Base-by-base conservation (phyloP, 2,888 invertebrate species). In the Hymenopus coronatus region DNA sequence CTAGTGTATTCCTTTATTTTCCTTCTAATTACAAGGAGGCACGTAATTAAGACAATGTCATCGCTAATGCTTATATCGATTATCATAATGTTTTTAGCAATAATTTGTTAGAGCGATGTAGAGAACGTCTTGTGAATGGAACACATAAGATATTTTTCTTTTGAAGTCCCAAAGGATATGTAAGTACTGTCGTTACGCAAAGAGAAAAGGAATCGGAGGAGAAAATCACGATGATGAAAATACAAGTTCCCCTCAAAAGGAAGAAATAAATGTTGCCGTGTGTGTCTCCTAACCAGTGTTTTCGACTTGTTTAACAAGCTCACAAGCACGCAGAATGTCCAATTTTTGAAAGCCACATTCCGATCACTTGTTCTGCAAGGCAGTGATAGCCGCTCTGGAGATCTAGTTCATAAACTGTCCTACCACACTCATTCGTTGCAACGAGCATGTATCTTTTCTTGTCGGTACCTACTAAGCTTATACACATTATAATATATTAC, bases 321-420 rank as follows among this genome's bases (percentile, higher is more conserved):
- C 28, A 28, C 54, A 20, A 86, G 54, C 54, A 46, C 30, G 86
- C 28, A 25, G 86, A 28, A 28, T 28, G 70, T 86, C 86, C 86
- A 86, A 86, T 86, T 86, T 81, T 28, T 81, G 86, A 86, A 70
- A 86, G 86, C 86, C 86, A 81, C 86, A 86, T 86, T 86, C 86
- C 86, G 25, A 81, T 70, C 86, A 20, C 86, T 86, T 86, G 86
- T 86, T 28, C 86, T 86, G 70, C 40, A 70, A 70, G 54, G 86
- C 25, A 28, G 86, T 86, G 81, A 86, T 86, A 81, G 70, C 70
- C 86, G 54, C 81, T 81, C 81, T 70, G 81, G 28, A 70, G 30
- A 81, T 86, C 86, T 54, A 86, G 86, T 86, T 86, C 86, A 86
- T 86, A 86, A 86, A 86, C n/a, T 86, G 86, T 86, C 27, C 70